A percentile compares a stretch with the other conserved stretches of the same genome.
These are phyloP conservation scores for Cepphus grylle DNA, from an alignment of 2,113 vertebrate species.

Conservation along the genomic window DNA sequence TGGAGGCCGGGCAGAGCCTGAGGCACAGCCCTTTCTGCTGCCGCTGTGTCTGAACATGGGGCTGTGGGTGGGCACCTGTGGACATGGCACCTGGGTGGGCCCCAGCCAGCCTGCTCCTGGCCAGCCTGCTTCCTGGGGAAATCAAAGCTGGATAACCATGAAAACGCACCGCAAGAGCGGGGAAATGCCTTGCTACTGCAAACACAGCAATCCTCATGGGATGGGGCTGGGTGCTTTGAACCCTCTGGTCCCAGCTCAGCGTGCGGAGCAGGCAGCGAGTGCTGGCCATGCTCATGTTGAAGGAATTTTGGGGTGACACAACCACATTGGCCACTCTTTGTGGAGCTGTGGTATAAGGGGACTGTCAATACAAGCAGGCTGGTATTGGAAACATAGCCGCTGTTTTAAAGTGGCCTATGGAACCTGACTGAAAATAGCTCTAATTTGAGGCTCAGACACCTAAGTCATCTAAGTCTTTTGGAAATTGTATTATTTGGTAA, in stretches of 20 bases:
- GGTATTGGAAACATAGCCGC: not conserved
- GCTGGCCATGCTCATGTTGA: fast-evolving
- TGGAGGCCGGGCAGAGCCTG: fast-evolving
- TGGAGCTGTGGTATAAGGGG: not conserved
- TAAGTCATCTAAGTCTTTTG: not conserved
- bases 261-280: fast-evolving
- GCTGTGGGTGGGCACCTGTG: no score
- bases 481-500: not conserved
- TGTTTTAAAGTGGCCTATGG: not conserved
- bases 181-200: not conserved
- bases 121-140: not conserved
- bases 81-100: not conserved
- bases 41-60: fast-evolving
- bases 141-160: not conserved
- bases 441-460: not conserved
- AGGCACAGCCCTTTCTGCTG: not conserved
- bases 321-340: not conserved
- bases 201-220: not conserved
- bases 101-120: not conserved
- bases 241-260: not conserved
- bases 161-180: fast-evolving
- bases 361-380: not conserved
- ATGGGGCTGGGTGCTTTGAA: not conserved
- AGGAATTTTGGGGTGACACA: not conserved
- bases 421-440: not conserved